phyloP scores from a whole-genome alignment of 2,113 vertebrate species.

The Aspidoscelis tigris region DNA sequence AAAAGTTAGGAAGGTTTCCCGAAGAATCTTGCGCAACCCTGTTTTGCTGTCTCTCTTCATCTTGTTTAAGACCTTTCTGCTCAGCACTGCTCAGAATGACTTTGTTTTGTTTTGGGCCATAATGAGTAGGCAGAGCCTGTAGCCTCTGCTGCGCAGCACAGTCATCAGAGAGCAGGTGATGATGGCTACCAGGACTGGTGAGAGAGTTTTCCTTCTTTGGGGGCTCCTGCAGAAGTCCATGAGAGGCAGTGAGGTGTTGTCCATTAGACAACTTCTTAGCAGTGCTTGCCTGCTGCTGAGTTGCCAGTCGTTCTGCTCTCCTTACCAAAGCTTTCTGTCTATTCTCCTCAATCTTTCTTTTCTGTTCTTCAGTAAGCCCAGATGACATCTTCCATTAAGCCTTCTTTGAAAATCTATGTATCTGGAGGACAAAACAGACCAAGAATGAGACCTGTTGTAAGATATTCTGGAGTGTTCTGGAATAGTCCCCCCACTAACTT shows the following conservation, averaged over 20 bases:
- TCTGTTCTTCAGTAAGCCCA: constrained; percentile 88
- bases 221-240: constrained; percentile 5
- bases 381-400: constrained; percentile 81
- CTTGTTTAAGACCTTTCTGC: constrained; percentile 18
- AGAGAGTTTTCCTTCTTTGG: constrained; percentile 32
- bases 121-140: constrained; percentile 48
- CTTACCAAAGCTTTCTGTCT: constrained; percentile 86
- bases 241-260: background rate
- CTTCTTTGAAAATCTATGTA: background rate
- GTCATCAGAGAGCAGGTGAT: constrained; percentile 2
- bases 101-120: constrained; percentile 45
- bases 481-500: no score
- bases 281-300: constrained; percentile 34
- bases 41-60: constrained; percentile 10
- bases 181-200: constrained; percentile 21
- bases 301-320: constrained; percentile 86
- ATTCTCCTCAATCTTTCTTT: constrained; percentile 91
- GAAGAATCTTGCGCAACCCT: constrained; percentile 43
- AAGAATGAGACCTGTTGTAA: background rate
- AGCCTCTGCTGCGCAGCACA: constrained; percentile 29
- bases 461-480: no score
- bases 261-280: background rate
- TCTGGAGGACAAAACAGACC: background rate
- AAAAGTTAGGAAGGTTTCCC: constrained; percentile 28
- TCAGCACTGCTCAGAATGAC: constrained; percentile 35